Conservation (phyloP, 2,797 vertebrate genomes). For the Hypotaenidia philippensis region DNA sequence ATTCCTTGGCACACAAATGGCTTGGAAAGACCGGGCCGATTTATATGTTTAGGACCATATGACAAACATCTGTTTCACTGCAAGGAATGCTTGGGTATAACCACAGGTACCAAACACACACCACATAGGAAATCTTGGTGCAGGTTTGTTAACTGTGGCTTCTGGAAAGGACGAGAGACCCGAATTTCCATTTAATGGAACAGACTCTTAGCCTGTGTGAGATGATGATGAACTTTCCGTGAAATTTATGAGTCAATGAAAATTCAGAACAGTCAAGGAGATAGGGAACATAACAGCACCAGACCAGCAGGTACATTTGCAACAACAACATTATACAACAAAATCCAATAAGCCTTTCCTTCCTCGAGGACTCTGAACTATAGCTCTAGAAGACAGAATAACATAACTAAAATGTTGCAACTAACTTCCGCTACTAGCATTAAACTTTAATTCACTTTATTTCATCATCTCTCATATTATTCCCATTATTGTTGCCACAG, state of each 20-base stretch:
- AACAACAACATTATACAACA: neutral
- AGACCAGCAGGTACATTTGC: neutral
- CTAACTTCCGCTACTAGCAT: neutral
- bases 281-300: neutral
- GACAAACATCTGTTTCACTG: conserved; percentile 46
- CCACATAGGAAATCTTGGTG: neutral
- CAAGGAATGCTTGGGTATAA: neutral
- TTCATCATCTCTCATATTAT: neutral
- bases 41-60: neutral
- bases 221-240: neutral
- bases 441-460: conserved; percentile 10
- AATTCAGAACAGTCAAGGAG: neutral
- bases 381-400: neutral
- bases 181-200: neutral
- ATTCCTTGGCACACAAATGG: neutral
- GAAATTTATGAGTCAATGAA: neutral
- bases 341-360: neutral
- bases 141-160: neutral
- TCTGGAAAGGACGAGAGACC: neutral
- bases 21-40: neutral
- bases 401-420: neutral
- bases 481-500: neutral
- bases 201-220: accelerated
- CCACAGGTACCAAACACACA: neutral
- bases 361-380: neutral